Evolutionary conservation across 2,113 vertebrate genomes (phyloP).

Genomic region (Ammospiza caudacuta): DNA sequence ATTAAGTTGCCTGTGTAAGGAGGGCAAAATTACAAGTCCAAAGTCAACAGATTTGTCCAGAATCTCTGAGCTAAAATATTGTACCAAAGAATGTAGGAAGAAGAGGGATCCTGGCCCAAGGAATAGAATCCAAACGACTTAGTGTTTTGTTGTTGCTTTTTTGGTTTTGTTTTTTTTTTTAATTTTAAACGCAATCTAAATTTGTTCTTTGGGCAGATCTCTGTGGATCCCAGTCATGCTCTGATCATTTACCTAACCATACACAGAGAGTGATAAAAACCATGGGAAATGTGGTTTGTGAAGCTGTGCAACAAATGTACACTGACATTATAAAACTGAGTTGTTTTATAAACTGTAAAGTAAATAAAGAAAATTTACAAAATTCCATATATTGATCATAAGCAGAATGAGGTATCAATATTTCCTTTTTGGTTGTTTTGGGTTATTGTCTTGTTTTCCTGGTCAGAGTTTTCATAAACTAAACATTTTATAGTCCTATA

Average conservation of each 20-base stretch:
- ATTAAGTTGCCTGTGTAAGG: background rate
- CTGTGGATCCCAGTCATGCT: background rate
- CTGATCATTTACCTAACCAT: background rate
- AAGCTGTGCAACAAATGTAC: background rate
- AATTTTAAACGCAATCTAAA: background rate
- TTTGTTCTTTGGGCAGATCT: background rate
- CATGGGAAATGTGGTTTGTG: background rate
- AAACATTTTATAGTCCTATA: background rate
- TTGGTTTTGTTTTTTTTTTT: too few species aligned
- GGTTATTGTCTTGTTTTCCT: background rate
- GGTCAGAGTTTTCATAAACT: background rate
- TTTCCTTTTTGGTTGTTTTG: background rate
- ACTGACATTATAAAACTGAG: background rate
- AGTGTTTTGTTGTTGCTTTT: rapidly evolving
- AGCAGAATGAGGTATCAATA: background rate
- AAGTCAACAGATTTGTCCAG: background rate
- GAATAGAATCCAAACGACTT: background rate
- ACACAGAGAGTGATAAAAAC: background rate
- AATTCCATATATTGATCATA: background rate
- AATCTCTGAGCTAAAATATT: background rate
- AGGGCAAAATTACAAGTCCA: background rate
- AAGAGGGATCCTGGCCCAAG: background rate
- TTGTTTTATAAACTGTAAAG: background rate
- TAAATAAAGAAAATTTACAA: background rate
- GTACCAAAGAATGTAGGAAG: background rate